Conservation (phyloP, 2,113 vertebrate species). For the Crotalus viridis region DNA sequence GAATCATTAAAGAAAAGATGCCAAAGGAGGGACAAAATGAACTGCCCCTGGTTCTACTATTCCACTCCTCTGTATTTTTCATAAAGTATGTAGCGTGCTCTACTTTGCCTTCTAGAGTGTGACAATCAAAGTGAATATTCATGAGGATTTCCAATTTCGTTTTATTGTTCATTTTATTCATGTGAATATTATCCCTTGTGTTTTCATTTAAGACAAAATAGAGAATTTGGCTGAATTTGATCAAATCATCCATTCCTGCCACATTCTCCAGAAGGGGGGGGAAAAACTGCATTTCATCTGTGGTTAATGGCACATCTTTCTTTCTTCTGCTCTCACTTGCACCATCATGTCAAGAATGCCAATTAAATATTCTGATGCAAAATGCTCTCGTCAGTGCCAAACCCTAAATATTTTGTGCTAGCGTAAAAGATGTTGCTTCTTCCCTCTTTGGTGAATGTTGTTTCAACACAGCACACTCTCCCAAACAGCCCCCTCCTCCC, state of each 20-base stretch:
- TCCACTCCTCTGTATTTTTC: not conserved
- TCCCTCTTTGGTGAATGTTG: slow-evolving; percentile 39
- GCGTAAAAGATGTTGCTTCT: slow-evolving; percentile 38
- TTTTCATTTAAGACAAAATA: not conserved
- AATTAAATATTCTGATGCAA: slow-evolving; percentile 38
- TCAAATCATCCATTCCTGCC: not conserved
- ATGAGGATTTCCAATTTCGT: not conserved
- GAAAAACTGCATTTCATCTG: not conserved
- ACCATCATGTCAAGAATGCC: slow-evolving; percentile 30
- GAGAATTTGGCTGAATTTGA: not conserved
- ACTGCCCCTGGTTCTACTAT: not conserved
- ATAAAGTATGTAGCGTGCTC: not conserved
- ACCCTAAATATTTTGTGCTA: slow-evolving; percentile 26
- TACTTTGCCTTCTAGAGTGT: not conserved
- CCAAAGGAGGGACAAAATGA: not conserved
- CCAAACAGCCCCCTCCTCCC: slow-evolving; percentile 26
- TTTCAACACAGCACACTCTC: slow-evolving; percentile 38
- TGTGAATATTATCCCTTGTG: not conserved
- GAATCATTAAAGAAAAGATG: not conserved
- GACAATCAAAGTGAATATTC: not conserved
- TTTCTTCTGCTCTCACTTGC: not conserved
- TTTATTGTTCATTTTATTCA: not conserved
- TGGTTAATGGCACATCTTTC: not conserved
- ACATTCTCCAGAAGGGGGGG: not conserved
- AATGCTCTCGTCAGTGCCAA: slow-evolving; percentile 21